Base-by-base conservation (phyloP, 2,113 vertebrate genomes). In the Hirundichthys speculiger region DNA sequence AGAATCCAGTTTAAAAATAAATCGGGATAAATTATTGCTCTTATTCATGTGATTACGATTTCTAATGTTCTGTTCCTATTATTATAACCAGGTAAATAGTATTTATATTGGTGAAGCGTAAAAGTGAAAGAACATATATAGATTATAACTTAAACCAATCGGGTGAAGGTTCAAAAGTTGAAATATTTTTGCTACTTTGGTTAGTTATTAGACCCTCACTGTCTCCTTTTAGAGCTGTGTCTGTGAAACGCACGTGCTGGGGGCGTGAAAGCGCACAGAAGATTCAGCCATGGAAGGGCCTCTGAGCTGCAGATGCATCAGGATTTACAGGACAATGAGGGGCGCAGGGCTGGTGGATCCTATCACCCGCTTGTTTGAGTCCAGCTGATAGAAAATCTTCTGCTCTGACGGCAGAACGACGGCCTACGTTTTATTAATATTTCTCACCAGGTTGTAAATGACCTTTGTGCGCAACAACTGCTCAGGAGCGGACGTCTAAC, bases 251-350 rank as follows among this genome's bases (percentile, higher is more conserved):
- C 34, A 48, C 48, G 45, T 48, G 53, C 52, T 45, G 64, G 54
- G 73, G 51, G 74, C 73, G 69, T 79, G 73, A 80, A 74, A 76
- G 60, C 65, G 24, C 58, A 62, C 20, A 73, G 55, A 77, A 68
- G 67, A 77, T 66, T 62, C 12, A 47, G 62, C 70, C 73, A 76
- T 83, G n/a, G 80, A 69, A 80, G 69, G 83, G 79, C 84, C 82
- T 86, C 69, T 73, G 73, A 77, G 86, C 82, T 82, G 79, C 84
- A 84, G 86, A 88, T 83, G 82, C 75, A 75, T 73, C 89, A 82
- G 82, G 83, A 86, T 82, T 88, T 84, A 88, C 74, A 75, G 76
- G 80, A 89, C 80, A 90, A 86, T 73, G 42, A 71, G 7, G 53
- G 70, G 75, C 61, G 59, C 77, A 56, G 73, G 41, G 77, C 78